A percentile compares a stretch with the other conserved stretches of the same genome.
Evolutionary conservation across 2,888 invertebrate genomes (phyloP).

Genomic region (Calephelis perditalis): DNA sequence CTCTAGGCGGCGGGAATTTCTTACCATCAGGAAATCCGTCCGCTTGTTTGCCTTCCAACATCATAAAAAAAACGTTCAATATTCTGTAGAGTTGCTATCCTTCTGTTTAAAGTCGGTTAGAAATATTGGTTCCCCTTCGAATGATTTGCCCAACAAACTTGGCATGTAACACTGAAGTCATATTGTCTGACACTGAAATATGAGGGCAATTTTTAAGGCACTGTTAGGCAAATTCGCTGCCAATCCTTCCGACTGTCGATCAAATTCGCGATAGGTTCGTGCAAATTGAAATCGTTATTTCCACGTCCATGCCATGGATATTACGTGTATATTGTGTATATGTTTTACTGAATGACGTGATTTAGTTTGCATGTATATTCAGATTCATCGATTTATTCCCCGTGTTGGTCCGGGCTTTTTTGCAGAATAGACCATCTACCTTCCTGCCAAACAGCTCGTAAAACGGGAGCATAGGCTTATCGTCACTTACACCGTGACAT

Average conservation of each 20-base stretch:
- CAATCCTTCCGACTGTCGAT: slow-evolving; percentile 11
- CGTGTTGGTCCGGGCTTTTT: too few relatives aligned
- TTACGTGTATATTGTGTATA: background rate
- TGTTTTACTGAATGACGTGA: background rate
- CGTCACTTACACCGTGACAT: too few relatives aligned
- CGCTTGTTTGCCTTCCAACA: too few relatives aligned
- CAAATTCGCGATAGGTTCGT: slow-evolving; percentile 10
- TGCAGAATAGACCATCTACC: too few relatives aligned
- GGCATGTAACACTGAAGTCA: background rate
- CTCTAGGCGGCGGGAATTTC: too few relatives aligned
- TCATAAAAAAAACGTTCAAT: too few relatives aligned
- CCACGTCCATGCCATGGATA: slow-evolving; percentile 5
- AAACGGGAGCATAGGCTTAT: too few relatives aligned
- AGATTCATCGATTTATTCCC: too few relatives aligned
- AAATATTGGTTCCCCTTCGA: background rate
- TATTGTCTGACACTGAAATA: slow-evolving; percentile 11
- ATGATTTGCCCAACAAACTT: background rate
- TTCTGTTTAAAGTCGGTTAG: background rate
- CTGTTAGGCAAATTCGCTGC: slow-evolving; percentile 10
- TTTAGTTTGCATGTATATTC: background rate
- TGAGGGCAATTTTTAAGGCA: slow-evolving; percentile 10
- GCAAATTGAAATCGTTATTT: slow-evolving; percentile 13
- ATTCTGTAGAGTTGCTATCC: too few relatives aligned
- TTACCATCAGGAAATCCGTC: too few relatives aligned
- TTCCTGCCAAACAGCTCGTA: too few relatives aligned